Evolutionary conservation across 1,140 invertebrate genomes (phyloP), one percentile per base, ranked within the genome.

Genomic region (Drosophila trapezifrons): DNA sequence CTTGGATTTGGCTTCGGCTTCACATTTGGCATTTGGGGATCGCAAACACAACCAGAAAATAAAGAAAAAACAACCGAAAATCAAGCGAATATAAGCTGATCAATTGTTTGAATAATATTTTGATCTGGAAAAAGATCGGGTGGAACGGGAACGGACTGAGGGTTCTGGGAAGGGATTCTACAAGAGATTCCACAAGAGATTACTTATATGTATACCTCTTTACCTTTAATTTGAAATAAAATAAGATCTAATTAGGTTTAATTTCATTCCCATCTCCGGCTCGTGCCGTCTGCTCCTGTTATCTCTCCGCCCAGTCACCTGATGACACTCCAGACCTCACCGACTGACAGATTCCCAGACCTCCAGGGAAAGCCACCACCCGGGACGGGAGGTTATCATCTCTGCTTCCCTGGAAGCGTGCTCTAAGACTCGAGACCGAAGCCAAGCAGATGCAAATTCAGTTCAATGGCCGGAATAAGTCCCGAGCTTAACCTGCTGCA

Each of bases 11-110:
- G n/a, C n/a, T n/a, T n/a, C n/a, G n/a, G 32, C 49, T n/a, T 82
- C 32, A 74, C 81, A 85, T 77, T 84, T 84, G 81, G 63, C 73
- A 85, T 84, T 83, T 66, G 60, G 56, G 62, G 10, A 10, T 55
- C 37, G 29, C 42, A n/a, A 35, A 18, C 15, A 25, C 47, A 17
- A 29, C 7, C 10, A 12, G 13, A 35, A 35, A 35, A 2, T 3
- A 32, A 32, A 32, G 3, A 32, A 10, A 29, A 32, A 32, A 32
- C 1, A 8, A 29, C 0, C 29, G 2, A 32, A 32, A 32, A 32
- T 29, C 29, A 8, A 32, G 29, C 29, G 9, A 32, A 32, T 29
- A 32, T 29, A 32, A 32, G 29, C 29, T 32, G 22, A 4, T 22
- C 22, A 22, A 22, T 22, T 22, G 29, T 32, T 32, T 32, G 29